Evolutionary conservation across 2,113 vertebrate genomes (phyloP), one percentile per base, ranked within the genome.

Genomic region (Carassius gibelio): DNA sequence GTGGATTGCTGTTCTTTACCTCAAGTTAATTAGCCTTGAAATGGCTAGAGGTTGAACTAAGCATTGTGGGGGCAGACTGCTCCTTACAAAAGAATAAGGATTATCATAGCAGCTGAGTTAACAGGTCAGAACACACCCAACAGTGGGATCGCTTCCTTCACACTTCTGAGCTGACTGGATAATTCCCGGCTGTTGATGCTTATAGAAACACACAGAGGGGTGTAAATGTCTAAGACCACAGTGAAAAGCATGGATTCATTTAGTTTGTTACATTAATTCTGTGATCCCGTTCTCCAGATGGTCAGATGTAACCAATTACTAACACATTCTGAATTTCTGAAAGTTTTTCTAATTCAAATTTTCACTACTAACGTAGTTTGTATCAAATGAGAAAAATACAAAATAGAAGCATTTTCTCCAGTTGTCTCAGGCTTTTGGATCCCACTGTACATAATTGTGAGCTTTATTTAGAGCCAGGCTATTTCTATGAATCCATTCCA

Each of bases 1-100:
- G 11, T 64, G 19, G 13, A 34, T 76, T 1, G n/a, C 1, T 1
- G 5, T 21, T 55, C 55, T 76, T 77, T 57, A 4, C 19, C 42
- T 50, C 45, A 8, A 83, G 81, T 74, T 75, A 84, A 75, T 75
- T 83, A 84, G 82, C 36, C 26, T 62, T 84, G 57, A 84, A 75
- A 57, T 64, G 23, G 13, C 82, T 75, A 48, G 82, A 84, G 71
- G 38, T 84, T 64, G 11, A 62, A 62, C 61, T 15, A 3, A 15
- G 76, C 57, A 42, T 79, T 79, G 57, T 15, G 55, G 34, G 57
- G 34, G 34, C 34, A 79, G 57, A 42, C 30, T 2, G 10, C 34
- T 78, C 52, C 55, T 77, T 59, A 5, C 17, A 36, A 59, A 78
- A 38, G 34, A 78, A 61, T 78, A 34, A 78, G 3, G 34, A 78